phyloP scores from a whole-genome alignment of 1,140 invertebrate species.

The Formica selysi region DNA sequence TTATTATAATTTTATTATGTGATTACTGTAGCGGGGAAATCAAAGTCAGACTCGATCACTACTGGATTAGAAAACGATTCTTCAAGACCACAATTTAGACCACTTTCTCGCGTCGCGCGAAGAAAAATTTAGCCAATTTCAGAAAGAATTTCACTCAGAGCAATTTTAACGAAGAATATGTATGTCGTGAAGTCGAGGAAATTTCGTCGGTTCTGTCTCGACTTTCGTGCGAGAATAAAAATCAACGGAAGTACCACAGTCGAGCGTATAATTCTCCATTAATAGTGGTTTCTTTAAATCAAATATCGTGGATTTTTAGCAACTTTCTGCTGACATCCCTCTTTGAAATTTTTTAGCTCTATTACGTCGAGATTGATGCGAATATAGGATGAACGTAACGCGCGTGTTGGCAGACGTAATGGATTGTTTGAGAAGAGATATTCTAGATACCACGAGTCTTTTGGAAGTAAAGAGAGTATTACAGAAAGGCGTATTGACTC shows the following conservation, averaged over 20 bases:
- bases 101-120: neutral
- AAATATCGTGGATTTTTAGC: neutral
- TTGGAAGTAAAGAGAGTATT: neutral
- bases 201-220: neutral
- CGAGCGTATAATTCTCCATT: neutral
- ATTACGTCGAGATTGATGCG: neutral
- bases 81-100: slow-evolving; percentile 6
- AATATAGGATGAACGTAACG: neutral
- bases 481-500: slow-evolving; percentile 3
- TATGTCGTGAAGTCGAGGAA: slow-evolving; percentile 13
- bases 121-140: slow-evolving; percentile 4
- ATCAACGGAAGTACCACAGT: neutral
- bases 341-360: neutral
- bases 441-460: neutral
- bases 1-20: neutral
- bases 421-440: neutral
- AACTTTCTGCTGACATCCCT: neutral
- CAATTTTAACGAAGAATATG: slow-evolving; percentile 15
- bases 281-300: neutral
- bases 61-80: neutral
- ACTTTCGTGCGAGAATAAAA: neutral
- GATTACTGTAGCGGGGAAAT: neutral
- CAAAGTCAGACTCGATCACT: neutral
- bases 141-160: slow-evolving; percentile 21
- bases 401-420: neutral